Evolutionary conservation across 2,113 vertebrate species (phyloP).

Genomic region (Corvus cornix): DNA sequence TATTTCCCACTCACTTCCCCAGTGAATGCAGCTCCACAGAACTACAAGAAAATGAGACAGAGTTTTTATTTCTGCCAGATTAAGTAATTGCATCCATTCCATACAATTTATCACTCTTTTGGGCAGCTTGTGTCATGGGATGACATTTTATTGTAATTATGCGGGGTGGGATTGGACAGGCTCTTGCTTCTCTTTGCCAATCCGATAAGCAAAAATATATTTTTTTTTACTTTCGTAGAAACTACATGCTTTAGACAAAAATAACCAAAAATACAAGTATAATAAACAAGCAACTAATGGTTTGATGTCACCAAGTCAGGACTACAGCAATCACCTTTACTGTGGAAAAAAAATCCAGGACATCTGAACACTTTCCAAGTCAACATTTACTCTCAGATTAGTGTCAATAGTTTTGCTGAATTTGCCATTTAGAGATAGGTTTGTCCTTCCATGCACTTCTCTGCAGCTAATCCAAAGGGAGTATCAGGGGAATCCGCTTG

Average conservation of each 20-base stretch:
- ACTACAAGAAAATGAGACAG: neutral
- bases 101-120: constrained; percentile 19
- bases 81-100: constrained; percentile 42
- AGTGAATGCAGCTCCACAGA: neutral
- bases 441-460: constrained; percentile 1
- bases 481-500: neutral
- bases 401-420: neutral
- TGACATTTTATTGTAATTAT: constrained; percentile 44
- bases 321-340: neutral
- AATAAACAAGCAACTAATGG: neutral
- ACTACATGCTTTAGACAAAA: constrained; percentile 24
- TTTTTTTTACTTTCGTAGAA: constrained; percentile 24
- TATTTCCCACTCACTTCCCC: neutral
- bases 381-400: neutral
- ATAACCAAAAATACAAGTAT: neutral
- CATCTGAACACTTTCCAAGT: constrained; percentile 23
- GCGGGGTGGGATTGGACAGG: constrained; percentile 39
- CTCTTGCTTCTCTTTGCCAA: constrained; percentile 42
- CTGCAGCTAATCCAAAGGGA: constrained; percentile 4
- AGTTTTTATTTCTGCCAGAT: constrained; percentile 28
- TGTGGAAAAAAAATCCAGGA: neutral
- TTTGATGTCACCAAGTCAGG: neutral
- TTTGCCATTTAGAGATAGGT: neutral
- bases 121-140: constrained; percentile 45
- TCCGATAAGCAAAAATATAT: constrained; percentile 27